Evolutionary conservation across 2,113 vertebrate species (phyloP).

Genomic region (Panurus biarmicus): DNA sequence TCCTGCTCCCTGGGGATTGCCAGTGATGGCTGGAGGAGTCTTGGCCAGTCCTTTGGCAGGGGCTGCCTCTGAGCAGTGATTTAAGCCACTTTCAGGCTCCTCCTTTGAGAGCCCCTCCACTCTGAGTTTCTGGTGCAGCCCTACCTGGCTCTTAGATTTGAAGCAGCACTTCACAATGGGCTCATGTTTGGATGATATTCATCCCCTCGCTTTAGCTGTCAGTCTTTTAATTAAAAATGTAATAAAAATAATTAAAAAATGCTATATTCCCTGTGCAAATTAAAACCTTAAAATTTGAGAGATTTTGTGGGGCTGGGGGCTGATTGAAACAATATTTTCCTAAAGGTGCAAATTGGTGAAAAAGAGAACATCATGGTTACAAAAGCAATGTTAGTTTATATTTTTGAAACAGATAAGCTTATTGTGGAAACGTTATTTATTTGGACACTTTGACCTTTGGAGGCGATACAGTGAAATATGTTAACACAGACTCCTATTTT

Average conservation of each 20-base stretch:
- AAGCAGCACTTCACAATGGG: neutral
- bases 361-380: neutral
- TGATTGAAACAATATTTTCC: neutral
- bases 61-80: neutral
- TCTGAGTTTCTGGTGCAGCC: neutral
- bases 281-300: neutral
- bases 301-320: neutral
- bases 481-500: neutral
- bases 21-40: neutral
- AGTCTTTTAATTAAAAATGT: neutral
- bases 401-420: neutral
- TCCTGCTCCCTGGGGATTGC: neutral
- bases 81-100: neutral
- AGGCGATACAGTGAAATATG: neutral
- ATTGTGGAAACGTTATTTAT: neutral
- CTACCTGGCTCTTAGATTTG: neutral
- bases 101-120: neutral
- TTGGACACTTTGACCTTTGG: neutral
- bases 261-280: neutral
- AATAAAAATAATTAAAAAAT: neutral
- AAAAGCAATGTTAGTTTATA: neutral
- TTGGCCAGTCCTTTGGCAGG: neutral
- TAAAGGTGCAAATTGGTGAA: neutral
- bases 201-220: neutral
- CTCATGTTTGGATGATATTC: neutral